Evolutionary conservation across 2,888 invertebrate genomes (phyloP), one percentile per base, ranked within the genome.

Genomic region (Orthonychiurus folsomi): DNA sequence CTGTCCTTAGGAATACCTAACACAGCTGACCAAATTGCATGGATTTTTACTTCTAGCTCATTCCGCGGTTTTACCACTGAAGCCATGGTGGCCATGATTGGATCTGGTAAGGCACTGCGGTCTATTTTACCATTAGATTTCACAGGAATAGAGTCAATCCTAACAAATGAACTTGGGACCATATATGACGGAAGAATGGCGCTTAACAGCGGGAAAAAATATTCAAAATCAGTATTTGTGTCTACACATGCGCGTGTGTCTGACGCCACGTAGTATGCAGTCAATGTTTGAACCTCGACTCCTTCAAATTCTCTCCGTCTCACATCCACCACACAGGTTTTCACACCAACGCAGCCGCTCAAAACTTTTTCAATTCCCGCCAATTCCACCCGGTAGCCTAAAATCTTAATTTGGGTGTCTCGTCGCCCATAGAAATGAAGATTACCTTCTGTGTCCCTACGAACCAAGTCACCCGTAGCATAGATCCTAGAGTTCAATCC

Each of bases 121-220:
- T 55, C 55, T 9, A 55, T 12, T 24, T 55, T 55, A 5, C 55
- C 55, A 24, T 55, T 55, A 21, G 5, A 3, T 3, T 12, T 55
- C 18, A 24, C 3, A 15, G 55, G 55, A 3, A 55, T 9, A 15
- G 3, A 3, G 12, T 24, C 55, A 5, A 55, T n/a, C 15, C 3
- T 3, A 24, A 55, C 15, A 21, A 55, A 24, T 24, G 12, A 3
- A 9, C 3, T 24, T 24, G 21, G 55, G 25, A 55, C 15, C 55
- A 25, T 55, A 20, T 52, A 52, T 52, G n/a, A 9, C 3, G 52
- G 52, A 5, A 52, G n/a, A 20, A 52, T 52, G 12, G 12, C 48
- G 12, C 12, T 15, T 47, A 47, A 47, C 12, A 47, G 15, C n/a
- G 12, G 12, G 12, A 47, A 15, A 15, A 47, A 15, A 12, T 47